These are phyloP conservation scores for Trichogramma pretiosum DNA, from an alignment of 1,140 invertebrate genomes.

Conservation along the genomic window DNA sequence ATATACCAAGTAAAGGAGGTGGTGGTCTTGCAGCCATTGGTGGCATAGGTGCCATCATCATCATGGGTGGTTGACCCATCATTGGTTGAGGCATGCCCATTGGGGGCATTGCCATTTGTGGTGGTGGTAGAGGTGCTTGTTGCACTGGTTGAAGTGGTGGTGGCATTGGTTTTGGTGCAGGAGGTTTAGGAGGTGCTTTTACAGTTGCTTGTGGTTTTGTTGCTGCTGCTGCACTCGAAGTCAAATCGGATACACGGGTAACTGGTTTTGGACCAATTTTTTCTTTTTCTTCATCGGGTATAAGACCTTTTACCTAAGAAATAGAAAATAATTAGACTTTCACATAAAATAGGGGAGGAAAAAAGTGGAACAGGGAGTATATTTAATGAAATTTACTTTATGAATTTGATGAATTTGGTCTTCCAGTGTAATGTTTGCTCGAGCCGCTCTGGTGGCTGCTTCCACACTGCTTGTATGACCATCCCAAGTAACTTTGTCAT, in stretches of 20 bases:
- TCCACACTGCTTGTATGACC: constrained; percentile 94
- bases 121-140: constrained; percentile 36
- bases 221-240: constrained; percentile 40
- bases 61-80: constrained; percentile 52
- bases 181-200: constrained; percentile 41
- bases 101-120: constrained; percentile 41
- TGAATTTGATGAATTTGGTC: constrained; percentile 97
- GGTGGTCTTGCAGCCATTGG: constrained; percentile 55
- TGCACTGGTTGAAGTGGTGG: constrained; percentile 34
- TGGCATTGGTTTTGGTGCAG: constrained; percentile 36
- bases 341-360: neutral
- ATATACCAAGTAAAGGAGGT: constrained; percentile 18
- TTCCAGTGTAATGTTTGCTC: constrained; percentile 92
- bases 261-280: constrained; percentile 74
- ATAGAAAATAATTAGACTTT: neutral
- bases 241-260: constrained; percentile 42
- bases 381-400: constrained; percentile 44
- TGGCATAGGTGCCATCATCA: constrained; percentile 59
- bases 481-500: constrained; percentile 94
- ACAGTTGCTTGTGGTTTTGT: constrained; percentile 45
- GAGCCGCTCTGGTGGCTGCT: constrained; percentile 79
- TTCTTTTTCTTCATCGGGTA: constrained; percentile 91
- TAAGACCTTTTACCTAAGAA: constrained; percentile 60
- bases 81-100: constrained; percentile 51
- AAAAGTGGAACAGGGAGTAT: neutral